Conservation (phyloP, 2,797 vertebrate genomes). For the Danio jaintianensis region DNA sequence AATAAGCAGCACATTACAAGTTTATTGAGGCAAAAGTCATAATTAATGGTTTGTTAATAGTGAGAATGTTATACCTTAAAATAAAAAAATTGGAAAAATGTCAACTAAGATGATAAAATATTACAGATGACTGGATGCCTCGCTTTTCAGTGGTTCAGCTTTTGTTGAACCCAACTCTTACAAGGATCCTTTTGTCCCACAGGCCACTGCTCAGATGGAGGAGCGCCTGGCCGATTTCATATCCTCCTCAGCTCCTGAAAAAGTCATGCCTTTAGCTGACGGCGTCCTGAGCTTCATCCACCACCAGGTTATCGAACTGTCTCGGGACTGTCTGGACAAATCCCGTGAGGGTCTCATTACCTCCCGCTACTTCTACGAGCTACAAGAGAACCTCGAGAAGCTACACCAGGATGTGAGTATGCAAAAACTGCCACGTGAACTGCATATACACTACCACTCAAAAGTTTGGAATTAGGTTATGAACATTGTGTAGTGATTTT, state of each 20-base stretch:
- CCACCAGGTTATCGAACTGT: conserved; percentile 96
- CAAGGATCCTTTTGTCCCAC: conserved; percentile 14
- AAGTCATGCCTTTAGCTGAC: conserved; percentile 89
- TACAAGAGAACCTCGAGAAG: conserved; percentile 97
- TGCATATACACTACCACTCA: no score
- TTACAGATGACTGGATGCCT: not conserved
- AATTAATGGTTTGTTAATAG: no score
- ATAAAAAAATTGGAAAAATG: not conserved
- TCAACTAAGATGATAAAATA: not conserved
- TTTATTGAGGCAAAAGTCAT: no score
- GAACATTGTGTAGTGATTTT: no score
- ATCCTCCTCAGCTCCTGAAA: conserved; percentile 86
- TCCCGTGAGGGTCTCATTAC: conserved; percentile 93
- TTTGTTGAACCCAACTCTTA: not conserved
- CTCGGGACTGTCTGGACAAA: conserved; percentile 94
- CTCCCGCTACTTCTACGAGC: conserved; percentile 96
- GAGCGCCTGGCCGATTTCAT: conserved; percentile 92
- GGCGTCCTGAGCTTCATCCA: conserved; percentile 96
- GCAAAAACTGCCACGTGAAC: not conserved
- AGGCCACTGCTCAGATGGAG: conserved; percentile 98
- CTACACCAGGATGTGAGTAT: conserved; percentile 93
- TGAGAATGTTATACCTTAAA: no score
- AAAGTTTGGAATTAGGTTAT: no score
- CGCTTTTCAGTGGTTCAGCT: not conserved
- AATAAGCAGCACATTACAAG: no score